Evolutionary conservation across 2,113 vertebrate genomes (phyloP).

Genomic region (Platichthys flesus): DNA sequence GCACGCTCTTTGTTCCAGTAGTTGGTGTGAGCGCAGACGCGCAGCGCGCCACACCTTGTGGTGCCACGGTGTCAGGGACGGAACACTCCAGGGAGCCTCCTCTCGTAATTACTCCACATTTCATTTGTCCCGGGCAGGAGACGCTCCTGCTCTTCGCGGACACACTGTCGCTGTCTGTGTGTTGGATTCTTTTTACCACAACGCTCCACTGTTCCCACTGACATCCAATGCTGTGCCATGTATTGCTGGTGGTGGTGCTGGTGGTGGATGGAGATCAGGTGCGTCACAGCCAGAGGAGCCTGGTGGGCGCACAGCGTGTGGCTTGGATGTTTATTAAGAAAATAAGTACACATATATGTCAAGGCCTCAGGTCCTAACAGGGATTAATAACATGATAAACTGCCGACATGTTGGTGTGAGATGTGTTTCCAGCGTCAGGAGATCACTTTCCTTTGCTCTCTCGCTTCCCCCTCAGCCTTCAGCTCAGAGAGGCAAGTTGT

Average conservation of each 20-base stretch:
- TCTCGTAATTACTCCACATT: constrained; percentile 72
- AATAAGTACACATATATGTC: background rate
- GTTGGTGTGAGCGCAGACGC: constrained; percentile 36
- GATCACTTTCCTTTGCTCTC: constrained; percentile 12
- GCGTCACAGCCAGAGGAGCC: background rate
- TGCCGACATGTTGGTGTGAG: background rate
- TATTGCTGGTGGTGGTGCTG: constrained; percentile 2
- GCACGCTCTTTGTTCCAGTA: constrained; percentile 42
- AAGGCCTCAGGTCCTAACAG: background rate
- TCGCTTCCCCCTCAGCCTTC: background rate
- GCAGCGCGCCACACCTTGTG: constrained; percentile 58
- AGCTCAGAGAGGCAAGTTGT: constrained; percentile 1
- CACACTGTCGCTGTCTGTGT: constrained; percentile 23
- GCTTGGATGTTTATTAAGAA: no score
- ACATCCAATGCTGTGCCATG: constrained; percentile 8
- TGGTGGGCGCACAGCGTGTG: no score
- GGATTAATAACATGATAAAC: background rate
- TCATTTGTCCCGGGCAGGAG: constrained; percentile 70
- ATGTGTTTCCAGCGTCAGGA: background rate
- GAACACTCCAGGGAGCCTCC: constrained; percentile 53
- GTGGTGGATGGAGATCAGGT: constrained; percentile 22
- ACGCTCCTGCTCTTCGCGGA: constrained; percentile 47
- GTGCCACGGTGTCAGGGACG: constrained; percentile 34
- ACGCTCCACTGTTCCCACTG: constrained; percentile 4
- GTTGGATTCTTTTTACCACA: background rate